Base-by-base conservation (phyloP, 2,797 vertebrate genomes). In the Hyperoplus immaculatus region DNA sequence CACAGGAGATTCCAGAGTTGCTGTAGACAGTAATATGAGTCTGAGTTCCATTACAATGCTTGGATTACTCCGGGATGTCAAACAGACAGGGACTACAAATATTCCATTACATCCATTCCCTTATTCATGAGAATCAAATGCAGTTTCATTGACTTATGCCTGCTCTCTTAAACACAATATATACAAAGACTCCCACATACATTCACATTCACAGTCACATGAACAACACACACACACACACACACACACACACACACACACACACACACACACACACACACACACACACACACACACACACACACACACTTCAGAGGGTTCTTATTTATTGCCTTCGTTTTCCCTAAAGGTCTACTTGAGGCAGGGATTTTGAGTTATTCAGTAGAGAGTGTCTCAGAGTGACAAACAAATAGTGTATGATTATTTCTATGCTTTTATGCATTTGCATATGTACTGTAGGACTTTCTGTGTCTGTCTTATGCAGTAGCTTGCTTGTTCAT, bases 111-210 rank as follows among this genome's bases (percentile, higher is more conserved):
- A 46, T 68, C 51, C 75, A 10, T 29, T 86, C 69, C 50, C 59
- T 85, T 85, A 90, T 88, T 91, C 61, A 85, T 87, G 75, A 83
- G 63, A 76, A 72, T 65, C 59, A 58, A 73, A 82, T 54, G 66
- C 43, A 14, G 45, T 56, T 83, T 68, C 29, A n/a, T 59, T 78
- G 38, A 63, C 12, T 51, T 45, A 18, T 63, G 55, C 9, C 57
- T 72, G 38, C 39, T 21, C 45, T 57, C 8, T 45, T 21, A 62
- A 38, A 70, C 63, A 21, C 46, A 57, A 54, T 29, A 29, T 29
- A 29, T 29, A 29, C 29, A 29, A 29, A 29, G 29, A 29, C 29
- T 29, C 29, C 29, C 29, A 29, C 18, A 75, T 51, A 53, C 54
- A 67, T 15, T 62, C 15, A 64, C 1, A 45, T 15, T 62, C 15